Base-by-base conservation (phyloP, 2,797 vertebrate species). In the Arrhamphus sclerolepis region DNA sequence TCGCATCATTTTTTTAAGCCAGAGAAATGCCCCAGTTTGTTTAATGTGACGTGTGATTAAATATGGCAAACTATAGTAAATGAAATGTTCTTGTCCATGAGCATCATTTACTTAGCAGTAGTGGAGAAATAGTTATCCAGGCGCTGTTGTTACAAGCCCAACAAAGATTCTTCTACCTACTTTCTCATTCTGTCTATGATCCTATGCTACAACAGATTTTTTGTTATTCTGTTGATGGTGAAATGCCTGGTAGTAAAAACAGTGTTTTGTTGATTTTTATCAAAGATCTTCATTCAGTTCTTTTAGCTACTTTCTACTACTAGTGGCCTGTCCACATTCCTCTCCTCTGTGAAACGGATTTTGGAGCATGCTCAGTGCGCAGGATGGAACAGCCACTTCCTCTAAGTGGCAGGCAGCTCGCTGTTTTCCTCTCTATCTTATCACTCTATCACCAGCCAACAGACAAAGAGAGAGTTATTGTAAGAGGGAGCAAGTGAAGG, bases 361-460 rank as follows among this genome's bases (percentile, higher is more conserved):
- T 68, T 9, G n/a, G 62, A 53, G 57, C 65, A 46, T 44, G 57
- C 56, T 76, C 43, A 0, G 50, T 43, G 34, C 52, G 54, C 31
- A 61, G 87, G 87, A 90, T 78, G 66, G 77, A 92, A 81, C 68
- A 78, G 81, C 62, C 5, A 60, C 90, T 94, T 95, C 93, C 92
- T 93, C 89, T 81, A 62, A 88, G 91, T 86, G 85, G 78, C 54
- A 92, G 91, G 91, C 87, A 73, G 88, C 83, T 88, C 54, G 3
- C 76, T 81, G 91, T 91, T 93, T 94, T 91, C 85, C 89, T 88
- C 65, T 82, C 56, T 4, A 77, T 61, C 78, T 77, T 87, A 81
- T 87, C 89, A 86, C 84, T 91, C 92, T 91, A 93, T 94, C 93
- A 72, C 77, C 74, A 77, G 82, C 83, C 88, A 89, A 89, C 92